Evolutionary conservation across 2,888 invertebrate genomes (phyloP), one percentile per base, ranked within the genome.

Genomic region (Pheosia gnoma): DNA sequence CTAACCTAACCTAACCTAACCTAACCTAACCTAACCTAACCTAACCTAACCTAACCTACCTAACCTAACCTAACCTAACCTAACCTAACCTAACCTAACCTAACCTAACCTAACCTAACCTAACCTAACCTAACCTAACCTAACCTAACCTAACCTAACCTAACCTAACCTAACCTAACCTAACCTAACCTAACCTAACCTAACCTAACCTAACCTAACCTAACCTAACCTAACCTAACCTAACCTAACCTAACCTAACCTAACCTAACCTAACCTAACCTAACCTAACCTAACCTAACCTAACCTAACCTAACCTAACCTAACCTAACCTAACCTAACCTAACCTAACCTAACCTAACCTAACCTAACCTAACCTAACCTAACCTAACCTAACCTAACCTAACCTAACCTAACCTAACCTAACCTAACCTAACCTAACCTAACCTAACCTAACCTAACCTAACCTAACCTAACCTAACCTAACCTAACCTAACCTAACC

Each of bases 391-490:
- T 58, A 53, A 61, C 60, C 67, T 61, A 59, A 66, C 61, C 64
- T 66, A 58, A 64, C 61, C 66, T 65, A 65, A 63, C 66, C 66
- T 66, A 66, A 69, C 39, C 64, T 70, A 67, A 70, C 67, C 67
- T 70, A 67, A 70, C 67, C 67, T 39, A 70, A 70, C 67, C 67
- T 70, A 67, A 70, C n/a, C n/a, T n/a, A n/a, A n/a, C n/a, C n/a
- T n/a, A n/a, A n/a, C n/a, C n/a, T n/a, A n/a, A n/a, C n/a, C n/a
- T n/a, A n/a, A n/a, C n/a, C n/a, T n/a, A n/a, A n/a, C n/a, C n/a
- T n/a, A n/a, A n/a, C n/a, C n/a, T n/a, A n/a, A n/a, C n/a, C n/a
- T n/a, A n/a, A n/a, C n/a, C n/a, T n/a, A n/a, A n/a, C n/a, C n/a
- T n/a, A n/a, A n/a, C n/a, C n/a, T n/a, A n/a, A n/a, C n/a, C n/a